Evolutionary conservation across 2,113 vertebrate genomes (phyloP), one percentile per base, ranked within the genome.

Genomic region (Seriola dumerili): DNA sequence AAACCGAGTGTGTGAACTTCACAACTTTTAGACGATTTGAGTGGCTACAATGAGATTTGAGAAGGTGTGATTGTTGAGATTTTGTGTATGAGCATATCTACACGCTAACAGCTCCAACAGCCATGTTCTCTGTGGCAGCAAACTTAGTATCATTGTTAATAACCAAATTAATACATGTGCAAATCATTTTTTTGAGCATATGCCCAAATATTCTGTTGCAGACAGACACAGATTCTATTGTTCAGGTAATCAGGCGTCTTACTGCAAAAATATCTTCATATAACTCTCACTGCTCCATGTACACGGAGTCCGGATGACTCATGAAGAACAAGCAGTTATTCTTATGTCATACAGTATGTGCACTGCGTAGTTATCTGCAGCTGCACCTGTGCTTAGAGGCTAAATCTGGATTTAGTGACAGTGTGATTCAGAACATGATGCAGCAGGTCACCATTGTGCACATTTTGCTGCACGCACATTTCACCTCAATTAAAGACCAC

Each of bases 391-490:
- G 61, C 5, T 25, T 19, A 32, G 50, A 29, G 8, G 40, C 32
- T 64, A 63, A 76, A 70, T 76, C 58, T 63, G 46, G 40, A 65
- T 70, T 25, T 46, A 50, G 46, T 42, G 70, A 38, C 62, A 73
- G 70, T n/a, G 57, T 72, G 25, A 63, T 72, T 44, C 19, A 44
- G 46, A 25, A 4, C 32, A 19, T 38, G 54, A 83, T 65, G 75
- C 75, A 65, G 66, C 69, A 71, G 78, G 76, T 74, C 54, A 80
- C 69, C 48, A 42, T 34, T 38, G n/a, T 32, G n/a, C 23, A 78
- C 72, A 72, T 42, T 54, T 32, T 55, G 52, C 57, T 59, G 34
- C 44, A 36, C 57, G 59, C 25, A 16, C 62, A 69, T 44, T 59
- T 64, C 48, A 57, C 38, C 54, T 62, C 57, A 79, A 74, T 74